A percentile compares a stretch with the other conserved stretches of the same genome.
phyloP scores from a whole-genome alignment of 2,888 invertebrate genomes.

The Papilio elwesi region DNA sequence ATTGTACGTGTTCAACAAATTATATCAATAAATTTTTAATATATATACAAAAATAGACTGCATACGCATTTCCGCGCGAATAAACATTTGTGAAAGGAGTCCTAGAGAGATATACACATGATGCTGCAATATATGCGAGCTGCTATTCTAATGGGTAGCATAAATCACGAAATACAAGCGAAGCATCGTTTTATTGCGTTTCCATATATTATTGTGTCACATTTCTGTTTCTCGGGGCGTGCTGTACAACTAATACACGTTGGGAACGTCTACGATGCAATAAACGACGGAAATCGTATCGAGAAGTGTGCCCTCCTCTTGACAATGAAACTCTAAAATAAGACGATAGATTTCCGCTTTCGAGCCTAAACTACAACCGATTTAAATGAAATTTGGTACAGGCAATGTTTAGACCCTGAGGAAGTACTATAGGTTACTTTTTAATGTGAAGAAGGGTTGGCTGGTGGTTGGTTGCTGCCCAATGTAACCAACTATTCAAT shows the following conservation, averaged over 20 bases:
- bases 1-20: too few species aligned
- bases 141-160: conserved; percentile 34
- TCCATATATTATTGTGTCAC: conserved; percentile 35
- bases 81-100: conserved; percentile 35
- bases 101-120: conserved; percentile 17
- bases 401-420: too few species aligned
- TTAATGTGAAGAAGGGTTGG: too few species aligned
- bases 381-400: too few species aligned
- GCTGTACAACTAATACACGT: not conserved
- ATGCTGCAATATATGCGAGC: conserved; percentile 28
- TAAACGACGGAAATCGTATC: conserved; percentile 27
- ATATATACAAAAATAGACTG: not conserved
- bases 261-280: conserved; percentile 5
- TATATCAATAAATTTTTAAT: too few species aligned
- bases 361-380: too few species aligned
- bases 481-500: too few species aligned
- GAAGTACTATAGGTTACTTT: too few species aligned
- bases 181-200: conserved; percentile 36
- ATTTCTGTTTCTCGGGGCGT: conserved; percentile 24
- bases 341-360: not conserved
- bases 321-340: conserved; percentile 24
- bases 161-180: conserved; percentile 31
- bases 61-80: conserved; percentile 26
- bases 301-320: not conserved
- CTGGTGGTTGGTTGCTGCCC: too few species aligned